A percentile compares a stretch with the other conserved stretches of the same genome.
Evolutionary conservation across 1,140 invertebrate species (phyloP).

Genomic region (Sarcophaga peregrina): DNA sequence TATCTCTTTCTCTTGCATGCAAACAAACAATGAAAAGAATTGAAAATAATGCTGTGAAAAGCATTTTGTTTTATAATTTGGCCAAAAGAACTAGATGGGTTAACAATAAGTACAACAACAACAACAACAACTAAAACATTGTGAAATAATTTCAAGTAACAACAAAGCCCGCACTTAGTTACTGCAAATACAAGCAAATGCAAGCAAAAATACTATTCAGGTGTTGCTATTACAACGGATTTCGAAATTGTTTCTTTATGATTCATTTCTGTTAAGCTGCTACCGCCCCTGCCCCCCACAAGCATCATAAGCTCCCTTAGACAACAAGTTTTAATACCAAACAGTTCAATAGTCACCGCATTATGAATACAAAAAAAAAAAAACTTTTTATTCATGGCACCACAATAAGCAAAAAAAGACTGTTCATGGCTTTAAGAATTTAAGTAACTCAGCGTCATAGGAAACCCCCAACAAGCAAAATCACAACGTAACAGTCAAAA

Average conservation of each 20-base stretch:
- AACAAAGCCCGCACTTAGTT: background rate
- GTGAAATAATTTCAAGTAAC: background rate
- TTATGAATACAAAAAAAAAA: no score
- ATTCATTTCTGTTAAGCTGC: conserved; percentile 6
- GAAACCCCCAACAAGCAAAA: conserved; percentile 35
- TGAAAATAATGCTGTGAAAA: conserved; percentile 30
- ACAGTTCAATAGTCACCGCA: no score
- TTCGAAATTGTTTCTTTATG: conserved; percentile 33
- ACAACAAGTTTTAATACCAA: no score
- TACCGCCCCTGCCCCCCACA: no score
- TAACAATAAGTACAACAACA: background rate
- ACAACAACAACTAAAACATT: conserved; percentile 1
- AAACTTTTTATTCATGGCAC: no score
- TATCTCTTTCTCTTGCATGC: no score
- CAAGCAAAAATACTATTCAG: background rate
- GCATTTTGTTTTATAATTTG: background rate
- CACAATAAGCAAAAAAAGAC: no score
- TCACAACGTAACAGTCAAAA: background rate
- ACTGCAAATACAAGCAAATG: background rate
- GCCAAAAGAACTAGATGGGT: background rate
- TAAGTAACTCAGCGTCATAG: conserved; percentile 16
- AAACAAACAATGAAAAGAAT: background rate
- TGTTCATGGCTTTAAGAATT: background rate
- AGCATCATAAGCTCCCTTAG: no score
- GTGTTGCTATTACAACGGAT: conserved; percentile 35